These are phyloP conservation scores for Ramazzottius varieornatus DNA, from an alignment of 2,888 invertebrate genomes.

Conservation along the genomic window DNA sequence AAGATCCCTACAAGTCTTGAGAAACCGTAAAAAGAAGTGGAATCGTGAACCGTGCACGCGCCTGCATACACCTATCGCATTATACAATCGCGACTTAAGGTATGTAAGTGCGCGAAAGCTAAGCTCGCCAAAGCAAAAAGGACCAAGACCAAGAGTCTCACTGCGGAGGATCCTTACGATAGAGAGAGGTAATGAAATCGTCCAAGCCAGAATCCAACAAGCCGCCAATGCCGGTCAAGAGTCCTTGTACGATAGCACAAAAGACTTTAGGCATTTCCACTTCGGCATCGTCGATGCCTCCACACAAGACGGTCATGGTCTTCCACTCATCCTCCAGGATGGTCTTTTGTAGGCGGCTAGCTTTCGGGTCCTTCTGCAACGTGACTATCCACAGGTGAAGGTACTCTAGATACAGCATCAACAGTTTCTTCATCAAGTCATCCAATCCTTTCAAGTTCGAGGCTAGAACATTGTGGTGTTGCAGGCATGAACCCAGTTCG, in stretches of 20 bases:
- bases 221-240: not conserved
- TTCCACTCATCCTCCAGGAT: constrained; percentile 60
- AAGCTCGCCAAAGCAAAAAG: not conserved
- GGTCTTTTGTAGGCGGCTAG: constrained; percentile 5
- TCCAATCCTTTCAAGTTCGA: not conserved
- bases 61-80: too few species aligned
- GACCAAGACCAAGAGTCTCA: not conserved
- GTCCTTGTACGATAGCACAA: not conserved
- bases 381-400: constrained; percentile 51
- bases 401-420: constrained; percentile 56
- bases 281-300: constrained; percentile 2
- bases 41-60: too few species aligned
- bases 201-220: constrained; percentile 1
- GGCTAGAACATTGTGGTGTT: not conserved
- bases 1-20: too few species aligned
- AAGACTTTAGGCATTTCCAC: not conserved
- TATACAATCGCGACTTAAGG: too few species aligned
- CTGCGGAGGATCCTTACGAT: not conserved
- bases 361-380: constrained; percentile 14
- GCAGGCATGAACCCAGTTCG: not conserved
- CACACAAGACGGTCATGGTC: constrained; percentile 3
- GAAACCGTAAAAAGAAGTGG: too few species aligned
- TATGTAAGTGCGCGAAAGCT: not conserved
- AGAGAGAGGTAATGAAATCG: not conserved
- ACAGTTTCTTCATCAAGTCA: constrained; percentile 10